These are phyloP conservation scores for Leucoraja ocellata DNA, from an alignment of 2,797 vertebrate genomes.

Conservation along the genomic window DNA sequence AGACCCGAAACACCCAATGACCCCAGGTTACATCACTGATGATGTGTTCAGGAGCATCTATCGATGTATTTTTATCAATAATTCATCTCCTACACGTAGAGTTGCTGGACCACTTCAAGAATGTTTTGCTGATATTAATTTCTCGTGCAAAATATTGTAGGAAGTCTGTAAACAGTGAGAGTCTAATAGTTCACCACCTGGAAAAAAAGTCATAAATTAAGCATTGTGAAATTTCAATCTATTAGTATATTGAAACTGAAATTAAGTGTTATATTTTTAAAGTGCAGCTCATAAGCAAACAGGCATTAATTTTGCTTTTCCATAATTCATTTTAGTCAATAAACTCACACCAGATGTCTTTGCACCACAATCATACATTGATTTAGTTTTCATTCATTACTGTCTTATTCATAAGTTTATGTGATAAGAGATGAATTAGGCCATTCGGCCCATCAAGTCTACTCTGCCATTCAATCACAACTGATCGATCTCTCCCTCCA, in stretches of 20 bases:
- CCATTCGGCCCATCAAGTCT: too few relatives aligned
- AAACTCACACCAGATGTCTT: neutral
- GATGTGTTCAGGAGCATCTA: too few relatives aligned
- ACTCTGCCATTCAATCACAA: too few relatives aligned
- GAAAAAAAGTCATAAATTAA: neutral
- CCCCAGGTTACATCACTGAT: too few relatives aligned
- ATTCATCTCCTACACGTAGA: too few relatives aligned
- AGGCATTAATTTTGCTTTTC: neutral
- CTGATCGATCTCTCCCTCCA: too few relatives aligned
- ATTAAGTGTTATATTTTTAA: neutral
- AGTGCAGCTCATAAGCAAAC: neutral
- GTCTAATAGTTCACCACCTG: neutral
- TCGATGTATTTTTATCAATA: neutral
- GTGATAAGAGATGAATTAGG: too few relatives aligned
- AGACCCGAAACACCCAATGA: too few relatives aligned
- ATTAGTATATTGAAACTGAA: neutral
- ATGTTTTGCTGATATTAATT: neutral
- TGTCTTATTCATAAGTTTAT: too few relatives aligned
- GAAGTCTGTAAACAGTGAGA: neutral
- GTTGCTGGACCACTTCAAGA: neutral
- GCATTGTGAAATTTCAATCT: neutral
- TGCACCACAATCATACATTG: neutral
- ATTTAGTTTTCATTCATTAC: neutral
- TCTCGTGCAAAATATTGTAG: neutral
- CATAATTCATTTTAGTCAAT: neutral